Conservation (phyloP, 2,113 vertebrate species). For the Oceanodroma tethys region DNA sequence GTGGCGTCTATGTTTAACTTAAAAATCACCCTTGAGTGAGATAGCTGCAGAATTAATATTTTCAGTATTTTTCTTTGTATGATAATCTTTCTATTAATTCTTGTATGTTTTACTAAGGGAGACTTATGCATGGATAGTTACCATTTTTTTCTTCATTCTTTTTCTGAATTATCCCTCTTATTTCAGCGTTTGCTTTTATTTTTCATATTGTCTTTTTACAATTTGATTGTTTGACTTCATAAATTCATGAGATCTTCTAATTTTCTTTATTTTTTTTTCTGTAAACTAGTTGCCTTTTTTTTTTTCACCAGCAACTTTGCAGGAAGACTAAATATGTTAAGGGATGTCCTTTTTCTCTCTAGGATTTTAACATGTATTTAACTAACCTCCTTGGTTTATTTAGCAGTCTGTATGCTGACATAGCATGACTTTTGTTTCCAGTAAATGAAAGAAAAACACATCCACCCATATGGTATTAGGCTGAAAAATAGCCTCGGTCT, state of each 20-base stretch:
- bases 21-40: neutral
- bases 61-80: neutral
- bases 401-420: constrained; percentile 42
- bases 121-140: neutral
- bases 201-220: neutral
- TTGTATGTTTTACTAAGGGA: neutral
- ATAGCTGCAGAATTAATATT: neutral
- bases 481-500: neutral
- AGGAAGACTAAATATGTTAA: neutral
- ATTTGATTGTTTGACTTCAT: neutral
- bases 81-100: neutral
- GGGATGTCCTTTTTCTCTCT: neutral
- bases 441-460: constrained; percentile 64
- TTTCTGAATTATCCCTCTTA: neutral
- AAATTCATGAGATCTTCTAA: neutral
- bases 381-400: constrained; percentile 25
- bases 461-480: constrained; percentile 5
- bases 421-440: constrained; percentile 56
- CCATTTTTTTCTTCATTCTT: neutral
- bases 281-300: neutral
- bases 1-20: neutral
- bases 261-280: neutral
- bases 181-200: neutral
- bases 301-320: neutral
- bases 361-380: neutral